These are phyloP conservation scores for Drosophila sulfurigaster DNA, from an alignment of 1,140 invertebrate genomes.

Conservation along the genomic window DNA sequence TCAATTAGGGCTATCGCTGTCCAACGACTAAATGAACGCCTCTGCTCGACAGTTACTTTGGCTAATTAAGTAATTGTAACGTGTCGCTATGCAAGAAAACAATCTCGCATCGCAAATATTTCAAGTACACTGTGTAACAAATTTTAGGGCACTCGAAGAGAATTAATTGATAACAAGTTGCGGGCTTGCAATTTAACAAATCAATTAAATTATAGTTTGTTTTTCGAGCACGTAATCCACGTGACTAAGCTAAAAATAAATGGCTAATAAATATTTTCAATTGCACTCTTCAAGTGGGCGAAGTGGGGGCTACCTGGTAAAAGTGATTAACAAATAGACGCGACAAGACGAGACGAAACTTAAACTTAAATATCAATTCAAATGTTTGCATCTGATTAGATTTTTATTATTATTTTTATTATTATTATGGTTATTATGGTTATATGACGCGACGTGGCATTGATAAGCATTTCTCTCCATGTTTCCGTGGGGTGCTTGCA, in stretches of 20 bases:
- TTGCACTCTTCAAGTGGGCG: background rate
- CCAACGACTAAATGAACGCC: constrained; percentile 2
- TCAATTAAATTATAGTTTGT: constrained; percentile 7
- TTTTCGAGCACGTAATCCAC: constrained; percentile 19
- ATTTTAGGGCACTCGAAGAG: constrained; percentile 1
- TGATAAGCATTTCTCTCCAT: constrained; percentile 14
- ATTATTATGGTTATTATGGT: background rate
- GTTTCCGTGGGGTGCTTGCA: constrained; percentile 10
- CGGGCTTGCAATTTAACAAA: constrained; percentile 8
- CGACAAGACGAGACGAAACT: constrained; percentile 4
- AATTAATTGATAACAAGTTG: background rate
- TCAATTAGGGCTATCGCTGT: constrained; percentile 26
- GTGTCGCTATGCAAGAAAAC: constrained; percentile 21
- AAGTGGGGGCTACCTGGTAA: background rate
- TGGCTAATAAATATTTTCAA: constrained; percentile 19
- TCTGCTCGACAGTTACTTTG: background rate
- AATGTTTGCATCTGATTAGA: constrained; percentile 19
- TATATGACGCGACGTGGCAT: constrained; percentile 20
- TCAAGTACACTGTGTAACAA: background rate
- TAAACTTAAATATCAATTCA: constrained; percentile 16
- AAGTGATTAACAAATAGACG: constrained; percentile 9
- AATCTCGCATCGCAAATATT: background rate
- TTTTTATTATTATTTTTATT: background rate
- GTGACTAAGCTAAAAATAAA: constrained; percentile 27
- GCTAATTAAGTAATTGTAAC: constrained; percentile 21